Percentiles rank a stretch among this genome's conserved stretches.
phyloP scores from a whole-genome alignment of 35 echinoderm and acorn worm species.

The Apostichopus japonicus region DNA sequence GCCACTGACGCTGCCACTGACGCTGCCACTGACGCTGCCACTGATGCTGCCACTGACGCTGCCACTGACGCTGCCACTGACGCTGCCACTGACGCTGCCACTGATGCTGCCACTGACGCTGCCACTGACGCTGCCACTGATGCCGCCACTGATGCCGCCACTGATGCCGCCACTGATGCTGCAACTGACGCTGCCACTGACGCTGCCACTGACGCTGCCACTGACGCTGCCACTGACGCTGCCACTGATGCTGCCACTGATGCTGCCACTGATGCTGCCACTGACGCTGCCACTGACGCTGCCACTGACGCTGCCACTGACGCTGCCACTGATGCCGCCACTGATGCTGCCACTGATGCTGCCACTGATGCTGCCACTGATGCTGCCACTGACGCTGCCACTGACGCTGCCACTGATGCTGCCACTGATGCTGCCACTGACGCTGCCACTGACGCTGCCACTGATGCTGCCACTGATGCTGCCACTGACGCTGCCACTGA shows the following conservation, averaged over 20 bases:
- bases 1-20: neutral
- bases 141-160: neutral
- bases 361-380: neutral
- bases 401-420: neutral
- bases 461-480: neutral
- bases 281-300: too few relatives aligned
- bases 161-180: neutral
- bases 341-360: neutral
- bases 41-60: neutral
- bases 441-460: neutral
- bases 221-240: neutral
- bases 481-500: neutral
- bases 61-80: neutral
- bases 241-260: neutral
- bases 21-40: neutral
- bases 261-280: neutral
- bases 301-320: neutral
- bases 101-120: neutral
- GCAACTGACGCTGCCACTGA: neutral
- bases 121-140: neutral
- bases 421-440: neutral
- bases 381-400: neutral
- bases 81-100: neutral
- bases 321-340: neutral
- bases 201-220: too few relatives aligned